Conservation (phyloP, 2,888 invertebrate species). For the Harpalus rubripes region DNA sequence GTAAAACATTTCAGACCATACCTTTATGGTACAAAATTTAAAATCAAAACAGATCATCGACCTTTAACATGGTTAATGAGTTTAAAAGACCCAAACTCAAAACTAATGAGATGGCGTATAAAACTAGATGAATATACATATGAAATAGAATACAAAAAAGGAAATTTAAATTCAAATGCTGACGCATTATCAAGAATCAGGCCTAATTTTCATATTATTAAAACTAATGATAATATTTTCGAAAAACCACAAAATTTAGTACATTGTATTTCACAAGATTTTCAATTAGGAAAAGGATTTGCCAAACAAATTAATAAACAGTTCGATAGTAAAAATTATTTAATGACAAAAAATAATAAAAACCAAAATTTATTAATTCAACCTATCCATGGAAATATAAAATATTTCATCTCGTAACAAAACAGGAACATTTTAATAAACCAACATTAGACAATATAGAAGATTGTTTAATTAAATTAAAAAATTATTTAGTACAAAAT, state of each 20-base stretch:
- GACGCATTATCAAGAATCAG: neutral
- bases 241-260: constrained; percentile 47
- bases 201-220: constrained; percentile 18
- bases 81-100: constrained; percentile 31
- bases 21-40: too few relatives aligned
- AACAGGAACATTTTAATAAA: too few relatives aligned
- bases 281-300: constrained; percentile 53
- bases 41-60: too few relatives aligned
- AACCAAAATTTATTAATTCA: too few relatives aligned
- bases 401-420: too few relatives aligned
- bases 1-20: too few relatives aligned
- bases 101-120: constrained; percentile 40
- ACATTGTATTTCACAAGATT: constrained; percentile 46
- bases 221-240: constrained; percentile 38
- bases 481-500: too few relatives aligned
- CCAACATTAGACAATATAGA: too few relatives aligned
- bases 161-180: constrained; percentile 1
- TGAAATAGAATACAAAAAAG: constrained; percentile 33
- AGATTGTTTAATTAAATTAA: too few relatives aligned
- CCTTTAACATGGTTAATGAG: constrained; percentile 11
- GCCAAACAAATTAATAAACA: constrained; percentile 54
- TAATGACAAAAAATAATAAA: too few relatives aligned
- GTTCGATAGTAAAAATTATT: constrained; percentile 54
- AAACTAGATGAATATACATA: constrained; percentile 25
- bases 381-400: too few relatives aligned